Base-by-base conservation (phyloP, 1,140 invertebrate species). In the Anastrepha ludens region DNA sequence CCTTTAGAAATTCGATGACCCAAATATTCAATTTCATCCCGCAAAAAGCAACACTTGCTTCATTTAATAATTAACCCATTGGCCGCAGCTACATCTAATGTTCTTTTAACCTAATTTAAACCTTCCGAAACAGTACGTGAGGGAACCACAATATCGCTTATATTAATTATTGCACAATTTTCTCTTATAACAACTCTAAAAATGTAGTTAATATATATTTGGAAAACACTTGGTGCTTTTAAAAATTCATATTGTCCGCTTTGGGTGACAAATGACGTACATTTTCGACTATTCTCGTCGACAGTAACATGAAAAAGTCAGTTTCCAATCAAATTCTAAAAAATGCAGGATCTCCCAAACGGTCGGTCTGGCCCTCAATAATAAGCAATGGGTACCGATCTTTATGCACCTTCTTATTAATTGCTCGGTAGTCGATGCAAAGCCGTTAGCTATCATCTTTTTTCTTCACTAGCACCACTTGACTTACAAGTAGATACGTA, bases 391-490 rank as follows among this genome's bases (percentile, higher is more conserved):
- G n/a, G n/a, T n/a, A n/a, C 29, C 29, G 29, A 29, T 29, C 29
- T 29, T 29, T 29, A 29, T 29, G 29, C 29, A 29, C 29, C 29
- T 29, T 29, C 29, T 29, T 29, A 29, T 29, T 29, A 29, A 29
- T 29, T 87, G 15, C 85, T 13, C 90, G 60, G 55, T 89, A 90
- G 86, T 90, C 89, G 67, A 89, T 64, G 86, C 89, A 90, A 7
- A 90, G 60, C 74, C 81, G 8, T 47, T 41, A 39, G 58, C 67
- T 78, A 85, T 85, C 20, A 65, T 88, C 81, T 89, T 90, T 87
- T 90, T 90, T 85, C 87, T 89, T 85, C 13, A 89, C 89, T 29
- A 91, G 70, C 15, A 90, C 89, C 0, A 91, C 60, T 50, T 87
- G 89, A 85, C 90, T 90, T 17, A 81, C 47, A 87, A 29, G 29